Base-by-base conservation (phyloP, 1,140 invertebrate genomes). In the Cheumatopsyche charites region DNA sequence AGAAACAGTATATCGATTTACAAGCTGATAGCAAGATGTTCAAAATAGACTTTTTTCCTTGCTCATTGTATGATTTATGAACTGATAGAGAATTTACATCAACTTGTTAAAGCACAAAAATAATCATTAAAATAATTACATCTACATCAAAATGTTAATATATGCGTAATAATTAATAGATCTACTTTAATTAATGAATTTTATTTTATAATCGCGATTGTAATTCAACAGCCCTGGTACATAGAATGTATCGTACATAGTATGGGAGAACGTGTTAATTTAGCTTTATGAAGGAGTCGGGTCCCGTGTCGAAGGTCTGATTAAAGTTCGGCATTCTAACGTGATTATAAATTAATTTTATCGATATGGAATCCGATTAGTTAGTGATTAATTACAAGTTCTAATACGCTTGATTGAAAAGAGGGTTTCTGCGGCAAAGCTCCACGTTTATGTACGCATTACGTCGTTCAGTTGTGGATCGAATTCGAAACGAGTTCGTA, bases 331-430 rank as follows among this genome's bases (percentile, higher is more conserved):
- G 55, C 19, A 58, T 25, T 58, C 9, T 58, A 58, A 26, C 12
- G 19, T 58, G 55, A 58, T 58, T 58, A 58, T 58, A 58, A 58
- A 58, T 58, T 58, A 58, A 58, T 58, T 58, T 58, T 25, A 58
- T 58, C 21, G 55, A 58, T 26, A 26, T 25, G 55, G 23, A 58
- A 58, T 58, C 55, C 55, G 19, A 58, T 58, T 58, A 58, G 55
- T 58, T 58, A 58, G 55, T 13, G 55, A 25, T 12, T 25, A 25
- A 58, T 25, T 58, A 58, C 23, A 58, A 12, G 29, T 36, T 36
- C 29, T 36, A 36, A 36, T 36, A 36, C 29, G 29, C 29, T 36
- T 36, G 29, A 36, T 36, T 36, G 29, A 36, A 36, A 36, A 36
- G 29, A 36, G 29, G 29, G 29, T 36, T 36, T 36, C 29, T 9